Evolutionary conservation across 2,113 vertebrate genomes (phyloP).

Genomic region (Cyanistes caeruleus): DNA sequence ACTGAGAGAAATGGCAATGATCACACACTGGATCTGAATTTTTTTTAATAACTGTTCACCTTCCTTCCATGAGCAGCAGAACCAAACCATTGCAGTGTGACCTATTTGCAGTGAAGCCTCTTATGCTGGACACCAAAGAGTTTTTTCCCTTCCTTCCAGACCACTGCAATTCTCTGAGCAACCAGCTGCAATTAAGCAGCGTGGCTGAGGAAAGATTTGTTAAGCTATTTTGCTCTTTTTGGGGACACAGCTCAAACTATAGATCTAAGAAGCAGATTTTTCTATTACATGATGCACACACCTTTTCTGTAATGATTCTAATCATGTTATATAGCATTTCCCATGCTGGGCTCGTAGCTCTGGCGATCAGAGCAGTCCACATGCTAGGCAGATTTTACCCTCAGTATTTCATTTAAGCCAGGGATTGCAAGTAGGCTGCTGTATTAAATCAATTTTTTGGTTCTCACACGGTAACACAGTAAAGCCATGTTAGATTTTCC

Average conservation of each 20-base stretch:
- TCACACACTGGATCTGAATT: background rate
- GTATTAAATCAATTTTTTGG: slow-evolving; percentile 41
- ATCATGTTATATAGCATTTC: background rate
- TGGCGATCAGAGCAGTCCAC: background rate
- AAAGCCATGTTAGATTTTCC: slow-evolving; percentile 20
- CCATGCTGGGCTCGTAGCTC: background rate
- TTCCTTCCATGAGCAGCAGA: background rate
- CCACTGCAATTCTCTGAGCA: rapidly evolving
- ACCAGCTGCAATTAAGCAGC: background rate
- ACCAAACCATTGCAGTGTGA: background rate
- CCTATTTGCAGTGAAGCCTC: background rate
- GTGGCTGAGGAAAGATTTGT: background rate
- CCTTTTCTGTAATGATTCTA: background rate
- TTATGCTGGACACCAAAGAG: background rate
- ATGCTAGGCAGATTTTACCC: background rate
- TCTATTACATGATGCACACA: background rate
- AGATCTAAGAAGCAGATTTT: background rate
- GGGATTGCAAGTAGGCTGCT: slow-evolving; percentile 17
- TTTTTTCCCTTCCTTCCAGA: background rate
- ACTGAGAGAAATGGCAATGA: background rate
- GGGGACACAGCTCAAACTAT: background rate
- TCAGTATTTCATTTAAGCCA: background rate
- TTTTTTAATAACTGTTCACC: background rate
- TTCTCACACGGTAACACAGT: background rate
- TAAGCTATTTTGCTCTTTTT: background rate